These are phyloP conservation scores for Aspidiotus destructor DNA, from an alignment of 2,888 invertebrate species.

Conservation along the genomic window DNA sequence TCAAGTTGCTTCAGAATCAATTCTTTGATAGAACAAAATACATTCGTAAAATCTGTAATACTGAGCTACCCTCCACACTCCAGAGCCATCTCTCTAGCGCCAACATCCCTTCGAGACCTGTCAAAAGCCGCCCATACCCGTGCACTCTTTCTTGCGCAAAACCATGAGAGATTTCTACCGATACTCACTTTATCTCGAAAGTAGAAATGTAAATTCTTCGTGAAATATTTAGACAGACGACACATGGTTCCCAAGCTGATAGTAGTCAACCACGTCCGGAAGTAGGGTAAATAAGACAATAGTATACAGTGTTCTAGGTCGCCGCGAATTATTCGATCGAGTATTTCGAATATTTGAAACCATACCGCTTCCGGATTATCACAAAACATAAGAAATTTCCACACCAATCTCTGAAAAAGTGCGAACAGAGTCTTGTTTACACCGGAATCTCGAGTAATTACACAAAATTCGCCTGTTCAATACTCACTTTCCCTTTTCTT, in stretches of 20 bases:
- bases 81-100: too few species aligned
- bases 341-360: constrained; percentile 51
- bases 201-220: constrained; percentile 22
- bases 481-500: constrained; percentile 67
- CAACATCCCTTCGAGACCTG: too few species aligned
- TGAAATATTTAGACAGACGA: constrained; percentile 19
- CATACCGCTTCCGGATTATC: constrained; percentile 48
- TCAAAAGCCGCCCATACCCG: too few species aligned
- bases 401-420: constrained; percentile 51
- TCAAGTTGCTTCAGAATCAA: too few species aligned
- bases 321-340: constrained; percentile 51
- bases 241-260: constrained; percentile 16
- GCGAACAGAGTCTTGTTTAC: constrained; percentile 2
- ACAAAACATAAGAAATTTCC: constrained; percentile 56
- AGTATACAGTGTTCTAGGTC: constrained; percentile 48
- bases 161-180: neutral
- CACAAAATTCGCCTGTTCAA: neutral
- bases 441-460: too few species aligned
- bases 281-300: constrained; percentile 50
- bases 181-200: constrained; percentile 26
- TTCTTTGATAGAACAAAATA: too few species aligned
- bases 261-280: constrained; percentile 47
- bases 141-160: too few species aligned
- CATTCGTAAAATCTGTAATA: too few species aligned
- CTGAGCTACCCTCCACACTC: too few species aligned